Percentiles rank a stretch among this genome's conserved stretches.
Evolutionary conservation across 2,888 invertebrate species (phyloP).

Genomic region (Amiota mariae): DNA sequence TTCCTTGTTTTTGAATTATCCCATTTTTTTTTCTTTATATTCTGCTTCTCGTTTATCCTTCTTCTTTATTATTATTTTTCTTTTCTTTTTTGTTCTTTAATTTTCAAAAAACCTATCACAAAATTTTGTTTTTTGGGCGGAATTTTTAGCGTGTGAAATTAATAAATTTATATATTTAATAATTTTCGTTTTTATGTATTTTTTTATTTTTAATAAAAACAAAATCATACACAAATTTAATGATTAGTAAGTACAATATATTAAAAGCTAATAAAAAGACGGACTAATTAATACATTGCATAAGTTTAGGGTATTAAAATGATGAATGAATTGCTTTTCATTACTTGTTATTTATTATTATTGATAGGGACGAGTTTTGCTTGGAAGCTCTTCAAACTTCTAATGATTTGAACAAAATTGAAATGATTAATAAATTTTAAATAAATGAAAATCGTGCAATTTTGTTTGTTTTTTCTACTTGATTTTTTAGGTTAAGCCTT

Average conservation of each 20-base stretch:
- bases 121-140: conserved; percentile 65
- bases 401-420: no score
- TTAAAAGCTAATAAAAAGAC: neutral
- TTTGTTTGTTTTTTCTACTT: conserved; percentile 35
- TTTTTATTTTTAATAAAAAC: conserved; percentile 56
- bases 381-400: neutral
- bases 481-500: conserved; percentile 5
- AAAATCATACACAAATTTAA: conserved; percentile 53
- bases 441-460: neutral
- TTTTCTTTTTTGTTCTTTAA: conserved; percentile 36
- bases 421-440: no score
- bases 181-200: conserved; percentile 36
- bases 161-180: conserved; percentile 27
- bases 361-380: neutral
- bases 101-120: conserved; percentile 69
- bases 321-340: no score
- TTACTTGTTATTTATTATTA: neutral
- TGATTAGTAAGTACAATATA: neutral
- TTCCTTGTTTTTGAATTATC: neutral
- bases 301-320: no score
- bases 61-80: conserved; percentile 27
- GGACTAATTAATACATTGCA: no score
- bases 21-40: neutral
- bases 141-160: conserved; percentile 61
- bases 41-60: conserved; percentile 2